Percentiles rank a stretch among this genome's conserved stretches.
phyloP scores from a whole-genome alignment of 2,888 invertebrate genomes.

The Lydus trimaculatus region DNA sequence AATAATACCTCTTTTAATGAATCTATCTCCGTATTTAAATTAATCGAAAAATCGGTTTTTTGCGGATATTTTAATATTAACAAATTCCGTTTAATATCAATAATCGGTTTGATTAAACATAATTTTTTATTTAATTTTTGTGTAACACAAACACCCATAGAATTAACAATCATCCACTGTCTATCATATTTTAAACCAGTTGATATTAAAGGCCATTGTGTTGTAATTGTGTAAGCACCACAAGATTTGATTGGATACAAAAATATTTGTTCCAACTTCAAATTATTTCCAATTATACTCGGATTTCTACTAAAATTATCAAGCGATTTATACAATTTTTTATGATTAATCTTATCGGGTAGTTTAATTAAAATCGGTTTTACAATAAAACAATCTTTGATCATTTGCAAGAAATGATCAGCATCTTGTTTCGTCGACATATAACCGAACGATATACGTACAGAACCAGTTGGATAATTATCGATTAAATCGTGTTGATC shows the following conservation, averaged over 20 bases:
- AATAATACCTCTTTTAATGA: slow-evolving; percentile 52
- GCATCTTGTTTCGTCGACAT: slow-evolving; percentile 81
- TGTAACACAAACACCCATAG: slow-evolving; percentile 82
- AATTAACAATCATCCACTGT: slow-evolving; percentile 91
- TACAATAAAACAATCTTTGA: slow-evolving; percentile 76
- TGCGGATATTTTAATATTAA: slow-evolving; percentile 71
- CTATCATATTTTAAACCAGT: slow-evolving; percentile 89
- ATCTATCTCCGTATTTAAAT: neutral
- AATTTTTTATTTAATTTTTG: slow-evolving; percentile 85
- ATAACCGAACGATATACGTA: slow-evolving; percentile 92
- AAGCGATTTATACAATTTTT: slow-evolving; percentile 14
- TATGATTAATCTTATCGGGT: slow-evolving; percentile 44
- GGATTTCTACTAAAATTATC: neutral
- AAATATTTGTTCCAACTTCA: slow-evolving; percentile 56
- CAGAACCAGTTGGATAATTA: slow-evolving; percentile 90
- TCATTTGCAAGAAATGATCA: slow-evolving; percentile 74
- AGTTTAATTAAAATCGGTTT: slow-evolving; percentile 57
- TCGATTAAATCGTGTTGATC: slow-evolving; percentile 86
- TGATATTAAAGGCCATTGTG: slow-evolving; percentile 74
- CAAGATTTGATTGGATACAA: slow-evolving; percentile 94
- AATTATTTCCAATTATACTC: neutral
- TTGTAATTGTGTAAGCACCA: slow-evolving; percentile 73
- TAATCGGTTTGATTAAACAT: slow-evolving; percentile 77
- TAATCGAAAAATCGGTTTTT: slow-evolving; percentile 46
- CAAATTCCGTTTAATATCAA: slow-evolving; percentile 67